A percentile compares a stretch with the other conserved stretches of the same genome.
These are phyloP conservation scores for Drosophila punjabiensis DNA, from an alignment of 1,140 invertebrate species.

Conservation along the genomic window DNA sequence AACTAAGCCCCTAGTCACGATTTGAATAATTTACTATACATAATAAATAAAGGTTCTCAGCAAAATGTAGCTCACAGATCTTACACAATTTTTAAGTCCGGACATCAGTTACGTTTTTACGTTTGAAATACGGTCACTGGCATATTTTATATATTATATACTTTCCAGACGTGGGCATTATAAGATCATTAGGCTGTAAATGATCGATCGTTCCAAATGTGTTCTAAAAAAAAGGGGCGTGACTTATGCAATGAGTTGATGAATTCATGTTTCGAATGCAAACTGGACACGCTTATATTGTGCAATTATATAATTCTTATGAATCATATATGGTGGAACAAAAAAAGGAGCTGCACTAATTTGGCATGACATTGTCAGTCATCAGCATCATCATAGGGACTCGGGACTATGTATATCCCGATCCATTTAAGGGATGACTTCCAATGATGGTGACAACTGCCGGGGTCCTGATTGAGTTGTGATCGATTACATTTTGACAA, in stretches of 20 bases:
- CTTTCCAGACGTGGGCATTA: slow-evolving; percentile 47
- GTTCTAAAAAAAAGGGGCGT: slow-evolving; percentile 62
- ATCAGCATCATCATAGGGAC: slow-evolving; percentile 51
- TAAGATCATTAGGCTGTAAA: slow-evolving; percentile 74
- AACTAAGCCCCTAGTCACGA: neutral
- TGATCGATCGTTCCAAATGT: slow-evolving; percentile 59
- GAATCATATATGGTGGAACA: slow-evolving; percentile 59
- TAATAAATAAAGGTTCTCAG: neutral
- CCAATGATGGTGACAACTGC: slow-evolving; percentile 50
- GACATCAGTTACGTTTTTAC: neutral
- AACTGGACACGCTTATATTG: slow-evolving; percentile 81
- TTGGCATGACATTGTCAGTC: slow-evolving; percentile 76
- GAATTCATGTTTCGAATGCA: slow-evolving; percentile 68
- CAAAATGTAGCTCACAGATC: neutral
- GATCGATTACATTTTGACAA: slow-evolving; percentile 84
- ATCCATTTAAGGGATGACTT: slow-evolving; percentile 1
- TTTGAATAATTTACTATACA: slow-evolving; percentile 7
- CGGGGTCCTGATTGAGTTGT: slow-evolving; percentile 75
- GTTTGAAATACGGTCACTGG: neutral
- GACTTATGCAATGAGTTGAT: slow-evolving; percentile 59
- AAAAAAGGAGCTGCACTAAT: slow-evolving; percentile 76
- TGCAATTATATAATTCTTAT: slow-evolving; percentile 84
- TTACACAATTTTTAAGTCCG: slow-evolving; percentile 6
- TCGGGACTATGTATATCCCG: neutral
- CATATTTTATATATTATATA: neutral